Base-by-base conservation (phyloP, 2,113 vertebrate species). In the Nothocercus nigrocapillus region DNA sequence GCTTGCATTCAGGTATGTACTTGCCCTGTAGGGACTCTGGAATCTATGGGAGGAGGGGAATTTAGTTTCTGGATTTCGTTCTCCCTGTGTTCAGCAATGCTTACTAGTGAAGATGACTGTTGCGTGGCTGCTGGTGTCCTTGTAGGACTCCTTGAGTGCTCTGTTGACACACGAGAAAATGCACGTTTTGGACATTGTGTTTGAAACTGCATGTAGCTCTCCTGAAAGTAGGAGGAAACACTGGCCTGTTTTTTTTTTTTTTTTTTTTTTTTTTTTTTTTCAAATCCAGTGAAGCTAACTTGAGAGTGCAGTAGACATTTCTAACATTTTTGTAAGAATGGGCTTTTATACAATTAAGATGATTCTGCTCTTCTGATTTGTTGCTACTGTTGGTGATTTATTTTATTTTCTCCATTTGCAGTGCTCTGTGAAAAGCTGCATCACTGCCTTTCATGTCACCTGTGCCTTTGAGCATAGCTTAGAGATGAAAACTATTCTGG, bases 351-450 rank as follows among this genome's bases (percentile, higher is more conserved):
- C 74, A 66, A 13, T 58, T 53, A 34, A 70, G 22, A 19, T 72
- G 40, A 64, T 77, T 81, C 14, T 42, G 25, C 47, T 42, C 17
- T 56, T 21, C 34, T 84, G 9, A 3, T 64, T 81, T 76, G 25
- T 32, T 80, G 13, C 36, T 69, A 2, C 45, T 86, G 7, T 67
- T 88, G 30, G 30, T 91, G 79, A 93, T 30, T 59, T 69, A 18
- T 17, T 81, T 85, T 38, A 11, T 64, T 85, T 93, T 81, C 74
- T 94, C 82, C 83, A 54, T 47, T 86, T 84, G 6, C 92, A 99
- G 99, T 99, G 99, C 96, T 99, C 99, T 0, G 99, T 99, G 75
- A 99, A 99, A 98, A 99, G 99, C 97, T 99, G 99, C 96, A 99
- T 99, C 89, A 99, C 98, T 85, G 99, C 99, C 79, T 99, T 99